Evolutionary conservation across 37 sponge, comb jelly and placozoan species (phyloP), one percentile per base, ranked within the genome.

Genomic region (Mnemiopsis leidyi): DNA sequence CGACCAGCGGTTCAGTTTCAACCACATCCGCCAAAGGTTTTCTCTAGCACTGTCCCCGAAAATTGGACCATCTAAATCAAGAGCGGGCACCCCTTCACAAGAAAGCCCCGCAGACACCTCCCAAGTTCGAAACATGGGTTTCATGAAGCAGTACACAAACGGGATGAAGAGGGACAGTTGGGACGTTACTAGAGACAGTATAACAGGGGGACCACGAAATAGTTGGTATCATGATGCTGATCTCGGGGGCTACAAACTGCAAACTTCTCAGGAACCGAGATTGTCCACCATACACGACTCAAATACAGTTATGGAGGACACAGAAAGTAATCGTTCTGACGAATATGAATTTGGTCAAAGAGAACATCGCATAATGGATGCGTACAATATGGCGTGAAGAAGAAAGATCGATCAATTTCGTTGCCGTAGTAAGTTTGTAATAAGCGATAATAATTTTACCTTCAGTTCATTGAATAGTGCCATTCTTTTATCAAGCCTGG

Each of bases 391-490:
- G 68, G n/a, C n/a, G n/a, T n/a, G n/a, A n/a, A n/a, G n/a, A n/a
- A n/a, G n/a, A n/a, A n/a, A n/a, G n/a, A n/a, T n/a, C n/a, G n/a
- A n/a, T n/a, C n/a, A n/a, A n/a, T n/a, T n/a, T n/a, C n/a, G n/a
- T n/a, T n/a, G n/a, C n/a, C n/a, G n/a, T n/a, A n/a, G n/a, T n/a
- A n/a, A n/a, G n/a, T n/a, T n/a, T n/a, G n/a, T n/a, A n/a, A n/a
- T n/a, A n/a, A n/a, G n/a, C 20, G 68, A 21, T 67, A 21, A 67
- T 20, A 67, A 67, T 26, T 77, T 85, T 85, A 85, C 90, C 90
- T 85, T 85, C 3, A 85, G 90, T 39, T 85, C 90, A 0, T 37
- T 13, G 90, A 85, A 85, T 3, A 85, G 39, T 33, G 61, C 48
- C 3, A 85, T 0, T n/a, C 90, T 7, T 26, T 85, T 85, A 25